Evolutionary conservation across 2,888 invertebrate genomes (phyloP).

Genomic region (Amphiduros pacificus): DNA sequence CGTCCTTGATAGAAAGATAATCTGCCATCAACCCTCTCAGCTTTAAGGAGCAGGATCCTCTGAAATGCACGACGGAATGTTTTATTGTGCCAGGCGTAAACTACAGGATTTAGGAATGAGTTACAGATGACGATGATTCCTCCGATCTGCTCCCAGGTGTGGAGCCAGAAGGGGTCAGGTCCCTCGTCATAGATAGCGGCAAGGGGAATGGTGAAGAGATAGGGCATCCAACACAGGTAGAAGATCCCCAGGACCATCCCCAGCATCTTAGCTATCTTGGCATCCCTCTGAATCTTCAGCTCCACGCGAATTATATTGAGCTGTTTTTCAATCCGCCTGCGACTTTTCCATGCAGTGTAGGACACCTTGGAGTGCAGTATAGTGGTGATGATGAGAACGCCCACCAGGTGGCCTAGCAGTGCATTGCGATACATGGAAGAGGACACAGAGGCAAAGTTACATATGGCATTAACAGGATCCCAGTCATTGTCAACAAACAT

Average conservation of each 20-base stretch:
- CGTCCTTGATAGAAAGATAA: too few relatives aligned
- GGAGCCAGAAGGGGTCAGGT: conserved; percentile 13
- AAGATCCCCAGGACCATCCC: conserved; percentile 12
- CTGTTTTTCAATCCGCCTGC: conserved; percentile 1
- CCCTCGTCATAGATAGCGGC: conserved; percentile 7
- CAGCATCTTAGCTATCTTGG: conserved; percentile 9
- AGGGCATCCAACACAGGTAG: conserved; percentile 18
- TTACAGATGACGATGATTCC: conserved; percentile 9
- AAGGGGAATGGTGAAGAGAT: conserved; percentile 14
- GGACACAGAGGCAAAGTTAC: conserved; percentile 11
- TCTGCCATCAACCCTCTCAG: too few relatives aligned
- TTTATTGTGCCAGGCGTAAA: conserved; percentile 9
- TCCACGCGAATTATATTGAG: background rate
- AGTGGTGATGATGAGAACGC: conserved; percentile 7
- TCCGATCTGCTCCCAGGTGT: conserved; percentile 15
- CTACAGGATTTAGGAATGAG: conserved; percentile 13
- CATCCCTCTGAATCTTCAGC: background rate
- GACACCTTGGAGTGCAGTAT: conserved; percentile 4
- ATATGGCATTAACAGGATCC: background rate
- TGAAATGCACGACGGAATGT: conserved; percentile 6
- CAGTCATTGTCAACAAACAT: conserved; percentile 5
- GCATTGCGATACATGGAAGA: background rate
- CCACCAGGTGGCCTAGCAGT: conserved; percentile 6
- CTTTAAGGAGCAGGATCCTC: background rate
- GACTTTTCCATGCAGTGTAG: background rate